Conservation (phyloP, 2,113 vertebrate species). For the Choloepus hoffmanni region DNA sequence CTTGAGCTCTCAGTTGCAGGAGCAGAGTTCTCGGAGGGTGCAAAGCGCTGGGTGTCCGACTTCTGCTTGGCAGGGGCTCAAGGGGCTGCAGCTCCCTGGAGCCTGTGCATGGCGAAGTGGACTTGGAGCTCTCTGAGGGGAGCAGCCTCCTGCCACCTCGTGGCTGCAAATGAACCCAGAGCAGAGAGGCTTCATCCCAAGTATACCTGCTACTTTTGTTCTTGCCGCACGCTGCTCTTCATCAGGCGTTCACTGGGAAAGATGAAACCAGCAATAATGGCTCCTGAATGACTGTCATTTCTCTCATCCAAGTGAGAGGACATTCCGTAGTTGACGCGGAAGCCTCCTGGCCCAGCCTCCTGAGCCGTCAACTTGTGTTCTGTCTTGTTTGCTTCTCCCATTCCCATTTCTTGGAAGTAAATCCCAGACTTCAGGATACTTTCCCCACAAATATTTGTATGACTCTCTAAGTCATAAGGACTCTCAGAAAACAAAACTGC, state of each 20-base stretch:
- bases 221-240: no score
- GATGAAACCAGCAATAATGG: not conserved
- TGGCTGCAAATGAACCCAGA: not conserved
- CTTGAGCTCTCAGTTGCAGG: not conserved
- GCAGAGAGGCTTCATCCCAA: not conserved
- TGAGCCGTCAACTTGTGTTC: not conserved
- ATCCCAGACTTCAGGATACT: not conserved
- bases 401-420: not conserved
- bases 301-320: not conserved
- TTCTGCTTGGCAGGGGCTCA: no score
- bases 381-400: not conserved
- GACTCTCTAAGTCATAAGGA: not conserved
- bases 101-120: no score
- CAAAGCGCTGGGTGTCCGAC: no score
- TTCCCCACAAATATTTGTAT: not conserved
- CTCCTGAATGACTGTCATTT: not conserved
- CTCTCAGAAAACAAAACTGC: not conserved
- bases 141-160: not conserved
- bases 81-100: not conserved
- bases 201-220: not conserved
- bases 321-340: fast-evolving
- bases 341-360: not conserved
- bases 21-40: no score
- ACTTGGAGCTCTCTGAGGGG: no score
- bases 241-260: not conserved